Evolutionary conservation across 2,113 vertebrate species (phyloP), one percentile per base, ranked within the genome.

Genomic region (Malurus alboscapulatus): DNA sequence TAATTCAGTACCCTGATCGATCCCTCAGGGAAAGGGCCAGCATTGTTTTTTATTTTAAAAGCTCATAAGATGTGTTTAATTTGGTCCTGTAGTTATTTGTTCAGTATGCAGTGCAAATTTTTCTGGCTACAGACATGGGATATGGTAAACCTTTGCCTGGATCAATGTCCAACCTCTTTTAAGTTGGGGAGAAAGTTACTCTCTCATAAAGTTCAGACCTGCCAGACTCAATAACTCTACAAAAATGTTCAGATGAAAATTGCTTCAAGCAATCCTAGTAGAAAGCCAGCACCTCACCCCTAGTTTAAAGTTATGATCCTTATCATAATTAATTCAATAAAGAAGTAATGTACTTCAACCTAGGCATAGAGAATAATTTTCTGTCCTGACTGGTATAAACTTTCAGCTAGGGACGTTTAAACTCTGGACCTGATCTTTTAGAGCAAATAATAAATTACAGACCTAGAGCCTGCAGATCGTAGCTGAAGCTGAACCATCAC

Each of bases 291-390:
- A 96, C 98, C 98, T 99, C 98, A 99, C 99, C 98, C 98, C 97
- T 98, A 98, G 98, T 99, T 99, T 99, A 99, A 99, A 99, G 98
- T 98, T 98, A 98, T 98, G 99, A 99, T 99, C 98, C 98, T 99
- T 99, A 99, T 99, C 99, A 97, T 99, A 99, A 99, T 99, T 99
- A 99, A 99, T 99, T 99, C 99, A 99, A 99, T 99, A 99, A 99
- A 99, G 98, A 97, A 98, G 98, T 99, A 99, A 99, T 99, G 98
- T 99, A 99, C 98, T 98, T 98, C 98, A 99, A 99, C 98, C 98
- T 98, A 97, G 98, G 98, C 98, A 98, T 98, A 98, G 96, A 98
- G 97, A 98, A 98, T 98, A 98, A 98, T 98, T 98, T 98, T 98
- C 98, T 98, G 97, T 98, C 95, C 96, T 98, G 97, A 96, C 97